Base-by-base conservation (phyloP, 2,113 vertebrate species). In the Trochalopteron elliotii region DNA sequence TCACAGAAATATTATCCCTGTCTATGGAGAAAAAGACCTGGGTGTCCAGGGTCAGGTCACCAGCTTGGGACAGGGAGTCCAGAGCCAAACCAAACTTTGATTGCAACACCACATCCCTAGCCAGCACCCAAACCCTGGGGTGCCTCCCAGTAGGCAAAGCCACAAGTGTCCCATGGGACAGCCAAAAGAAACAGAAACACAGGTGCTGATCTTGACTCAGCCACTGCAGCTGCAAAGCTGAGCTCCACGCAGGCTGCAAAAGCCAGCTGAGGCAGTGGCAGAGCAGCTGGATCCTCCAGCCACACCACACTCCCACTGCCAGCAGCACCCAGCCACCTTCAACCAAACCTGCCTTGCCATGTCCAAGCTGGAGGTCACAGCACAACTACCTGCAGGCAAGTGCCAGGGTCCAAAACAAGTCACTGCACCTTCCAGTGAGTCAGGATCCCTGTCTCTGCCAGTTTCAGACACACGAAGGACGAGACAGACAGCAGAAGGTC, bases 131-230 rank as follows among this genome's bases (percentile, higher is more conserved):
- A 50, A 67, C 0, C 0, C 78, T 19, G 15, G 35, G n/a, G 74
- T 0, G 0, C 44, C 61, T 92, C 93, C 67, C 75, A 92, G 61
- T 3, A 83, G 79, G 53, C 44, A 79, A 68, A 88, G 57, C 44
- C 77, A 49, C n/a, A 42, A 50, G 42, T 16, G 60, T 74, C 70
- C 72, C 57, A 56, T 0, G 0, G 39, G 65, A 70, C 3, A 1
- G 30, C 87, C 84, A 87, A 87, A 82, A 91, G 65, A 84, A 93
- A 89, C 31, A 82, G 59, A 55, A 80, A 59, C 21, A 22, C 69
- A 87, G 81, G 70, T 91, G 84, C 74, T 85, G 75, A 44, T 75
- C 61, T 75, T 95, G 90, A 78, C 92, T 76, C 61, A 75, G 77
- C 35, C 10, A 2, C 11, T 16, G 39, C 15, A 59, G 88, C 61